Evolutionary conservation across 2,113 vertebrate species (phyloP), one percentile per base, ranked within the genome.

Genomic region (Myiozetetes cayanensis): DNA sequence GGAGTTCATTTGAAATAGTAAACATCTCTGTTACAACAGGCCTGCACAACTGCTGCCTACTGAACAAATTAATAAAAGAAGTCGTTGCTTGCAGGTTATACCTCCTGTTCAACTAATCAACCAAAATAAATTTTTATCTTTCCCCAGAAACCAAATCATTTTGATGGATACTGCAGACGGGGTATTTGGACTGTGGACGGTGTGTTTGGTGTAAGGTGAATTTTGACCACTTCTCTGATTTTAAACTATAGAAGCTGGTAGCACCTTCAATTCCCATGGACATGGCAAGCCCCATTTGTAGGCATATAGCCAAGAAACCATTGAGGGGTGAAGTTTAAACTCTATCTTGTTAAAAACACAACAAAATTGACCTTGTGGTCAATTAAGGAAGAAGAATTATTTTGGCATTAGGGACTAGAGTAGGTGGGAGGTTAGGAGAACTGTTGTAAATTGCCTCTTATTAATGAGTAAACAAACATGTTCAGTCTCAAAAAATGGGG

Each of bases 261-360:
- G 66, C 12, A 47, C 6, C 15, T 74, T 35, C 31, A 16, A 6
- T 52, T 87, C 17, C 47, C 14, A n/a, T 0, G 1, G 24, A 35
- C 0, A 1, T 37, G 19, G 20, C 10, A 72, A 25, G 2, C 5
- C 35, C 14, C 1, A 0, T 28, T 43, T 25, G 1, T 67, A 63
- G 28, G 14, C 20, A 37, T 7, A 68, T 2, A 15, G 5, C 9
- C 33, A 77, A 47, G 6, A 47, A 84, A 47, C 14, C 67, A 27
- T 18, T 10, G 4, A 55, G 9, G 17, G 30, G 41, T 62, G 28
- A 68, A n/a, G 16, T 12, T 68, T 41, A 53, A 53, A 53, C n/a
- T 25, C 39, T 39, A 21, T 33, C 15, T 31, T 35, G 20, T 15
- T 67, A 28, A 81, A 66, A 74, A 14, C 6, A 52, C 17, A 52